Percentiles rank a stretch among this genome's conserved stretches.
Evolutionary conservation across 2,113 vertebrate species (phyloP).

Genomic region (Leucoraja erinaceus): DNA sequence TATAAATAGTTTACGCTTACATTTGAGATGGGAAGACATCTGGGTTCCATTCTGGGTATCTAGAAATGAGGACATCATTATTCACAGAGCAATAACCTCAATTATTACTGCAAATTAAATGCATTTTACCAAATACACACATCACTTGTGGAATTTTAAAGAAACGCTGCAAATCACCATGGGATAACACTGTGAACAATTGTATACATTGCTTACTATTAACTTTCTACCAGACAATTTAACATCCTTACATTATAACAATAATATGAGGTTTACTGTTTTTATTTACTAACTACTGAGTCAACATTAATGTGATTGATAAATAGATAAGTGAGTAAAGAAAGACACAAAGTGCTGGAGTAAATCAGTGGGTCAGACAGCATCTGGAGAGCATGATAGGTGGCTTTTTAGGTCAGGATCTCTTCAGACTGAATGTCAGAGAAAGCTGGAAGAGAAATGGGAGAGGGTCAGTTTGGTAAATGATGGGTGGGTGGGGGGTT

Average conservation of each 20-base stretch:
- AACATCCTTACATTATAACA: not conserved
- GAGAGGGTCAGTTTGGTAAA: too few relatives aligned
- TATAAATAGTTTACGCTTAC: not conserved
- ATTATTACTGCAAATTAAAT: not conserved
- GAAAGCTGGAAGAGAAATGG: too few relatives aligned
- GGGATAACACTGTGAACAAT: too few relatives aligned
- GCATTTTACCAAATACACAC: not conserved
- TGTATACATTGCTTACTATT: not conserved
- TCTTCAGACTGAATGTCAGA: too few relatives aligned
- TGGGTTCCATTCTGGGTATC: conserved; percentile 36
- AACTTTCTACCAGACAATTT: not conserved
- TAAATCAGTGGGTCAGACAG: too few relatives aligned
- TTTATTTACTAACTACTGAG: not conserved
- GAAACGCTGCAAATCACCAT: not conserved
- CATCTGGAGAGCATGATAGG: too few relatives aligned
- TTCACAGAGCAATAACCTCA: not conserved
- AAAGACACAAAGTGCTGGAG: too few relatives aligned
- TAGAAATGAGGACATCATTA: not conserved
- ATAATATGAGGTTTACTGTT: too few relatives aligned
- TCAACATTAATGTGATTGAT: not conserved
- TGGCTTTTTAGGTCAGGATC: too few relatives aligned
- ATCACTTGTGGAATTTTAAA: not conserved
- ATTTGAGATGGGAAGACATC: conserved; percentile 5
- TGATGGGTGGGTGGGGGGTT: too few relatives aligned
- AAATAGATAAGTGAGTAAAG: not conserved